These are phyloP conservation scores for Rhinogobio ventralis DNA, from an alignment of 2,797 vertebrate genomes.

Conservation along the genomic window DNA sequence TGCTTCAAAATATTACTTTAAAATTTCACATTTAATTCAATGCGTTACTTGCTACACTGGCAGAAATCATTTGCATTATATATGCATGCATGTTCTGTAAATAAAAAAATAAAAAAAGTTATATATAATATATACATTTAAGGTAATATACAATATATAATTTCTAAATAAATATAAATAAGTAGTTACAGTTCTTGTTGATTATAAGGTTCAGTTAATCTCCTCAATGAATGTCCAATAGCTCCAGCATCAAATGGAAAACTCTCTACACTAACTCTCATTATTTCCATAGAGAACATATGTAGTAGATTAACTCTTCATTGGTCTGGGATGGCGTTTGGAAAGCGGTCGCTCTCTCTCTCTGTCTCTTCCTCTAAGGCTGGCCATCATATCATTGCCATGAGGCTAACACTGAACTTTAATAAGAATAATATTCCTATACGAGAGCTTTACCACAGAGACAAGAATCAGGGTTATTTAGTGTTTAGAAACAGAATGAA, in stretches of 20 bases:
- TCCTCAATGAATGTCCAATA: background rate
- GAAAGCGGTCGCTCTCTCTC: conserved; percentile 5
- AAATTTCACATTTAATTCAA: too few relatives aligned
- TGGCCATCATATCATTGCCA: conserved; percentile 48
- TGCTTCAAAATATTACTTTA: too few relatives aligned
- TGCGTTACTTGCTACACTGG: too few relatives aligned
- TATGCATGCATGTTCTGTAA: too few relatives aligned
- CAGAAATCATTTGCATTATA: too few relatives aligned
- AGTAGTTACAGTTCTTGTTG: background rate
- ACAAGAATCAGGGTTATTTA: background rate
- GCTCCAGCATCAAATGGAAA: conserved; percentile 18
- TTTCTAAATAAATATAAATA: background rate
- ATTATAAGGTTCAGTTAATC: background rate
- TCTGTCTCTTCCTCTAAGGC: conserved; percentile 50
- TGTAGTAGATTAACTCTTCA: conserved; percentile 53
- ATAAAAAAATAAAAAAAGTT: too few relatives aligned
- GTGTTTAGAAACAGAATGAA: background rate
- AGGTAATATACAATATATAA: background rate
- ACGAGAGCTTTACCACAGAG: conserved; percentile 17
- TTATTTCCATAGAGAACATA: conserved; percentile 55
- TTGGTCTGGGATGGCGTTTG: conserved; percentile 49
- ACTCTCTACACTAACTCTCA: conserved; percentile 15
- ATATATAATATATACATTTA: background rate
- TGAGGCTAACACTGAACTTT: conserved; percentile 34
- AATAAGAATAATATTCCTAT: conserved; percentile 48